Percentiles rank a stretch among this genome's conserved stretches.
These are phyloP conservation scores for Agrochola lota DNA, from an alignment of 2,888 invertebrate genomes.

Conservation along the genomic window DNA sequence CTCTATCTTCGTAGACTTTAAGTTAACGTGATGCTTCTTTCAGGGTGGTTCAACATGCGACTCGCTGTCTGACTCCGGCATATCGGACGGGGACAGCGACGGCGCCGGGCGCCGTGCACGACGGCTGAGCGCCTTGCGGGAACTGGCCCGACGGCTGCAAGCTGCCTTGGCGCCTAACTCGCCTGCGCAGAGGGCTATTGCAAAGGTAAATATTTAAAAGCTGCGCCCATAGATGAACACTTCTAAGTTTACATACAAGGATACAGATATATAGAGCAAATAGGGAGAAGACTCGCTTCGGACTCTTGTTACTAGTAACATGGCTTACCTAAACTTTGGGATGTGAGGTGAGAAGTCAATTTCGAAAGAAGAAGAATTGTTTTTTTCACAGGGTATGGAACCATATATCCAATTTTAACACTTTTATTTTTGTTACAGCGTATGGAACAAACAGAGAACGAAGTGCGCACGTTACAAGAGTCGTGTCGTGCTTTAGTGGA, in stretches of 20 bases:
- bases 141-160: constrained; percentile 92
- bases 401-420: not conserved
- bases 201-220: constrained; percentile 85
- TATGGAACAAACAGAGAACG: constrained; percentile 93
- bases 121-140: constrained; percentile 92
- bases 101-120: constrained; percentile 92
- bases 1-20: not conserved
- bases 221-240: not conserved
- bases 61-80: constrained; percentile 95
- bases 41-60: constrained; percentile 90
- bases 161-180: constrained; percentile 92
- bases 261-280: not conserved
- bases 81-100: constrained; percentile 93
- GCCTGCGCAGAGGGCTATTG: constrained; percentile 91
- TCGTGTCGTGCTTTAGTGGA: constrained; percentile 92
- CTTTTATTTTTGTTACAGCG: constrained; percentile 82
- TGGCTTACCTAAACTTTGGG: not conserved
- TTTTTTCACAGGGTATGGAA: not conserved
- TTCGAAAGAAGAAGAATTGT: not conserved
- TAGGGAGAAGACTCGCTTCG: not conserved
- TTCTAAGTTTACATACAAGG: not conserved
- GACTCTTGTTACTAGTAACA: not conserved
- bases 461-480: constrained; percentile 92
- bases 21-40: not conserved
- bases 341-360: not conserved